Evolutionary conservation across 2,113 vertebrate species (phyloP).

Genomic region (Notarius lentiginosus): DNA sequence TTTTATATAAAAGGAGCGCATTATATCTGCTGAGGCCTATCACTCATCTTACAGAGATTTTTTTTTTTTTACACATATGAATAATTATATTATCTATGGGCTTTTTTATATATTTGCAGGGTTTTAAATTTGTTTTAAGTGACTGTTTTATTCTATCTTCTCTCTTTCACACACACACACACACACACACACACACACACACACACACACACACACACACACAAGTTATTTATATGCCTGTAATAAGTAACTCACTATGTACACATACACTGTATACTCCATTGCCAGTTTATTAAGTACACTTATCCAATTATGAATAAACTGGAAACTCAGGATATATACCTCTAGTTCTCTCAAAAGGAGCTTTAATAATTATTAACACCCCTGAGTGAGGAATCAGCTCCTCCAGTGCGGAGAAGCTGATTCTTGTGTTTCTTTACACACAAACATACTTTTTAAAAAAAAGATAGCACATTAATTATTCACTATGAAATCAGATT

Average conservation of each 20-base stretch:
- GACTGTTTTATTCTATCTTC: conserved; percentile 29
- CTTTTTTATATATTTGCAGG: background rate
- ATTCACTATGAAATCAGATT: conserved; percentile 76
- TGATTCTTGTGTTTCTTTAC: conserved; percentile 48
- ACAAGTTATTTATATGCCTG: no score
- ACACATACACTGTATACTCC: background rate
- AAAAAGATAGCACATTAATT: conserved; percentile 68
- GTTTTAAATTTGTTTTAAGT: conserved; percentile 1
- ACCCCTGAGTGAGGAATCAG: conserved; percentile 45
- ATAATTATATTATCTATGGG: background rate
- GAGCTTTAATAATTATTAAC: conserved; percentile 63
- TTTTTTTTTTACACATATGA: background rate
- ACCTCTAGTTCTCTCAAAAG: conserved; percentile 21
- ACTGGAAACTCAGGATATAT: background rate
- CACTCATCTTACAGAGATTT: background rate
- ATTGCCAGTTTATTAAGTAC: background rate
- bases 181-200: background rate
- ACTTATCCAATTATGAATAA: background rate
- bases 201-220: background rate
- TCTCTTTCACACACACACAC: background rate
- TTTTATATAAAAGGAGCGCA: background rate
- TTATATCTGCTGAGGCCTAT: background rate
- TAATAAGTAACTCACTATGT: background rate
- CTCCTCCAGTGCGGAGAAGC: conserved; percentile 38
- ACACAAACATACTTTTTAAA: conserved; percentile 59